Percentiles rank a stretch among this genome's conserved stretches.
Evolutionary conservation across 2,113 vertebrate species (phyloP).

Genomic region (Prunella himalayana): DNA sequence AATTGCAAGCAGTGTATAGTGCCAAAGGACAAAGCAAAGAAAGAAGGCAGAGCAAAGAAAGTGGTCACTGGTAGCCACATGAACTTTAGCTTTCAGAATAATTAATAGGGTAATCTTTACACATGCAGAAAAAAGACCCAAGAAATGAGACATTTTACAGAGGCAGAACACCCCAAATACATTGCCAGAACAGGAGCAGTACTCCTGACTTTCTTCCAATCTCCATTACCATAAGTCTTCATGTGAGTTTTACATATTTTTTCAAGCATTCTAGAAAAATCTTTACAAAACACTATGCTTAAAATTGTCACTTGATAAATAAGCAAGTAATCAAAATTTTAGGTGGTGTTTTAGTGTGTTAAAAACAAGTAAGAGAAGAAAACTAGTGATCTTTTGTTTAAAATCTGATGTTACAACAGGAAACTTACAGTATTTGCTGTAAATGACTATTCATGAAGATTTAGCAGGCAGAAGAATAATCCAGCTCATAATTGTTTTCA

Average conservation of each 20-base stretch:
- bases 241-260: background rate
- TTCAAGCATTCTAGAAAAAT: background rate
- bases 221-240: background rate
- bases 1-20: background rate
- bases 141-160: background rate
- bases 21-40: background rate
- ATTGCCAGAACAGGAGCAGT: background rate
- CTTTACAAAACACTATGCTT: background rate
- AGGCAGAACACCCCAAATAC: background rate
- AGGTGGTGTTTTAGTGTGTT: background rate
- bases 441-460: background rate
- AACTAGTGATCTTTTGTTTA: background rate
- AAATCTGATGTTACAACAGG: background rate
- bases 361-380: background rate
- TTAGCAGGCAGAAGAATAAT: background rate
- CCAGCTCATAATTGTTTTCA: background rate
- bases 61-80: background rate
- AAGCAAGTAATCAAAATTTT: background rate
- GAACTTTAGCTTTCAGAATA: background rate
- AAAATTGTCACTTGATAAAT: background rate
- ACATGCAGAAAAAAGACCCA: background rate
- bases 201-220: background rate
- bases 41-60: background rate
- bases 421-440: background rate
- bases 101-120: background rate